Base-by-base conservation (phyloP, 2,888 invertebrate species). In the Adineta ricciae region DNA sequence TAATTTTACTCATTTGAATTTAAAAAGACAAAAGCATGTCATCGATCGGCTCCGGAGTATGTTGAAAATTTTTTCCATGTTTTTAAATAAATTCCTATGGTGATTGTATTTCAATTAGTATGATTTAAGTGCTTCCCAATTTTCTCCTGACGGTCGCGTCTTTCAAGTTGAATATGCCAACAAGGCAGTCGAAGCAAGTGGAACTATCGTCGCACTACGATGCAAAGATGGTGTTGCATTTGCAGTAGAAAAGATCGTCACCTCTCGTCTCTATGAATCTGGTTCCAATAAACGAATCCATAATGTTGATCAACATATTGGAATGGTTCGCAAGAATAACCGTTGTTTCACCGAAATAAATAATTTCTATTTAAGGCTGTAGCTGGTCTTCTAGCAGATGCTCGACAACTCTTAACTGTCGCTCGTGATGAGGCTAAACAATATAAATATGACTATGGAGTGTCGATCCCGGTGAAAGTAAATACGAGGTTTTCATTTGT, bases 81-180 rank as follows among this genome's bases (percentile, higher is more conserved):
- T 7, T 5, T 56, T 2, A 49, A 49, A 24, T 41, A 11, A 27
- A 73, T 16, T 56, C 49, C n/a, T 52, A 4, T 50, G 21, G 27
- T 2, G 0, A 14, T 41, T 52, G 24, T 82, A n/a, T 78, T 46
- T 27, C 36, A 38, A 50, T 83, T 50, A 97, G 96, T 99, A 99
- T 90, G 99, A 99, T 93, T 93, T 99, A 88, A 98, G 98, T 86
- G 99, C 99, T n/a, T 97, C 99, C 73, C 99, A 99, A 92, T 99
- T 99, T 92, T 99, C 98, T 3, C 99, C 99, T 4, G 99, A 99
- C 90, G 99, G 99, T 19, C 93, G 98, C 88, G 98, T 99, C 54
- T 99, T 99, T 91, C 99, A 99, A 93, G 96, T 99, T 2, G 99
- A 99, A 92, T 99, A 99, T 92, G 99, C 99, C 7, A 95, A 95